A percentile compares a stretch with the other conserved stretches of the same genome.
phyloP scores from a whole-genome alignment of 2,113 vertebrate genomes.

The Chionis minor region DNA sequence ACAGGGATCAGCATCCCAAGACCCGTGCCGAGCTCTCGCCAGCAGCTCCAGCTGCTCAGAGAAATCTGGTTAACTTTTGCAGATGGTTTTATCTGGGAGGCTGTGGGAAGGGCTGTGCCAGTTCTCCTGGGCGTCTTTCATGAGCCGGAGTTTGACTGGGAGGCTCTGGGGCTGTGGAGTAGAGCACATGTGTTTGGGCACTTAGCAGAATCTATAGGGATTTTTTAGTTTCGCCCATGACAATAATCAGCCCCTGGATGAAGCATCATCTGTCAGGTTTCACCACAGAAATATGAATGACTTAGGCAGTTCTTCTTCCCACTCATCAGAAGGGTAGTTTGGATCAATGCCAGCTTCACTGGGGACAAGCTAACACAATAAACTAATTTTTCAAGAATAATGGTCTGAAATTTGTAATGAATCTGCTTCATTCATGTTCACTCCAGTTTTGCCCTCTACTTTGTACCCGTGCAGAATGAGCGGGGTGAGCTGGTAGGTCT shows the following conservation, averaged over 20 bases:
- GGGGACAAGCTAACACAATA: neutral
- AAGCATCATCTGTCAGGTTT: neutral
- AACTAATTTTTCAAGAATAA: slow-evolving; percentile 21
- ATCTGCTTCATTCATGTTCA: neutral
- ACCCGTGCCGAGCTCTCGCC: fast-evolving
- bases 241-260: neutral
- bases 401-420: neutral
- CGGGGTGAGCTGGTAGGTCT: neutral
- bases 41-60: fast-evolving
- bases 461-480: neutral
- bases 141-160: neutral
- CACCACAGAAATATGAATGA: neutral
- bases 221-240: neutral
- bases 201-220: neutral
- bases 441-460: neutral
- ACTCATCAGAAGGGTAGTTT: neutral
- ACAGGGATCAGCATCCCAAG: neutral
- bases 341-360: neutral
- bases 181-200: neutral
- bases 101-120: neutral
- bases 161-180: neutral
- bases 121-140: neutral
- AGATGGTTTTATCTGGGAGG: neutral
- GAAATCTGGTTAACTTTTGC: slow-evolving; percentile 11
- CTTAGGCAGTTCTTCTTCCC: neutral